Conservation (phyloP, 2,113 vertebrate genomes). For the Cephalophus harveyi region DNA sequence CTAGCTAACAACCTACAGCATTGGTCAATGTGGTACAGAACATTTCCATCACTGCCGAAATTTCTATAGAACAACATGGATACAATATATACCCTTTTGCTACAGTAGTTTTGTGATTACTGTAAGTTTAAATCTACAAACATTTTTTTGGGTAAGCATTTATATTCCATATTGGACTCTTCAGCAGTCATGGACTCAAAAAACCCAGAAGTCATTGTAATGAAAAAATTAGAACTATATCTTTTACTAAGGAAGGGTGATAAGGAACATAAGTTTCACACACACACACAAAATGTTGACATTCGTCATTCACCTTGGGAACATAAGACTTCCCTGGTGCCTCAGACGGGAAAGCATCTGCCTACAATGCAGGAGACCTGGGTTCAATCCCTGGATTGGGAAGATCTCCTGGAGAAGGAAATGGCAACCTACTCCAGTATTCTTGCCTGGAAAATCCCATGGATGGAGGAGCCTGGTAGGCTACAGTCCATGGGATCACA, state of each 20-base stretch:
- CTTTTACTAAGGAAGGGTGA: not conserved
- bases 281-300: not conserved
- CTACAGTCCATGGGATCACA: not conserved
- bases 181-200: not conserved
- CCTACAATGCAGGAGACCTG: accelerated
- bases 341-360: not conserved
- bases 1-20: not conserved
- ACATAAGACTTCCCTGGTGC: not conserved
- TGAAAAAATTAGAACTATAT: not conserved
- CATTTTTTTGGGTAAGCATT: not conserved
- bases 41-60: not conserved
- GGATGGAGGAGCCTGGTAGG: not conserved
- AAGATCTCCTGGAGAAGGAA: not conserved
- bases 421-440: not conserved
- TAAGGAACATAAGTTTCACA: not conserved
- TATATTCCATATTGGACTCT: not conserved
- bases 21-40: not conserved
- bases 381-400: not conserved
- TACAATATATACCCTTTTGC: not conserved
- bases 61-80: not conserved
- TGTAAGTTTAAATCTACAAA: not conserved
- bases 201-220: not conserved
- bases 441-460: not conserved
- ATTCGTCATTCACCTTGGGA: not conserved
- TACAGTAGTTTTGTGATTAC: not conserved